phyloP scores from a whole-genome alignment of 2,888 invertebrate genomes.

The Leptura quadrifasciata region DNA sequence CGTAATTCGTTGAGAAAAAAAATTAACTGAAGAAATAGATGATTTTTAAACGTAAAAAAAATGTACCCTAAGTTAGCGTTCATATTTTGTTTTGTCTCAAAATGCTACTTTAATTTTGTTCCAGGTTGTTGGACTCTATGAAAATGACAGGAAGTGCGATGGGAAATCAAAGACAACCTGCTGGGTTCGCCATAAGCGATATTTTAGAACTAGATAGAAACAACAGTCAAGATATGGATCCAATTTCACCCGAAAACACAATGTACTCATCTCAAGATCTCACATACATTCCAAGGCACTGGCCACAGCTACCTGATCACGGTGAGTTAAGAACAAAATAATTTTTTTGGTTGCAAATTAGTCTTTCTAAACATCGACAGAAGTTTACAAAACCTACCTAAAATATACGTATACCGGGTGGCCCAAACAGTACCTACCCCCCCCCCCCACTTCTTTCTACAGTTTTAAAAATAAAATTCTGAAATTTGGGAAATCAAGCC shows the following conservation, averaged over 20 bases:
- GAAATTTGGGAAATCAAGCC: too few relatives aligned
- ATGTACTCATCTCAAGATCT: constrained; percentile 64
- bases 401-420: too few relatives aligned
- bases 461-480: too few relatives aligned
- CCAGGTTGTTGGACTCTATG: constrained; percentile 87
- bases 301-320: constrained; percentile 67
- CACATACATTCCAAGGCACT: constrained; percentile 65
- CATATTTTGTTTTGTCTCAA: too few relatives aligned
- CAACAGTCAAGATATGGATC: constrained; percentile 72
- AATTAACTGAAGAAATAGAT: too few relatives aligned
- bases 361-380: too few relatives aligned
- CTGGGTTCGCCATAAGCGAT: constrained; percentile 94
- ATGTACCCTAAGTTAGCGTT: too few relatives aligned
- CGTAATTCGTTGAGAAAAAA: too few relatives aligned
- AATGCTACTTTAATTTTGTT: constrained; percentile 65
- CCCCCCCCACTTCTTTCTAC: too few relatives aligned
- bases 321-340: constrained; percentile 60
- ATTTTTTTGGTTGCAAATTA: background rate
- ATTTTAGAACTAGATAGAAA: constrained; percentile 91
- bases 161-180: constrained; percentile 78
- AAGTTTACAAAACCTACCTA: too few relatives aligned
- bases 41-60: too few relatives aligned
- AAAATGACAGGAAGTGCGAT: constrained; percentile 80
- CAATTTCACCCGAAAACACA: constrained; percentile 67
- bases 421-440: too few relatives aligned